Base-by-base conservation (phyloP, 2,888 invertebrate species). In the Branchipolynoe longqiensis region DNA sequence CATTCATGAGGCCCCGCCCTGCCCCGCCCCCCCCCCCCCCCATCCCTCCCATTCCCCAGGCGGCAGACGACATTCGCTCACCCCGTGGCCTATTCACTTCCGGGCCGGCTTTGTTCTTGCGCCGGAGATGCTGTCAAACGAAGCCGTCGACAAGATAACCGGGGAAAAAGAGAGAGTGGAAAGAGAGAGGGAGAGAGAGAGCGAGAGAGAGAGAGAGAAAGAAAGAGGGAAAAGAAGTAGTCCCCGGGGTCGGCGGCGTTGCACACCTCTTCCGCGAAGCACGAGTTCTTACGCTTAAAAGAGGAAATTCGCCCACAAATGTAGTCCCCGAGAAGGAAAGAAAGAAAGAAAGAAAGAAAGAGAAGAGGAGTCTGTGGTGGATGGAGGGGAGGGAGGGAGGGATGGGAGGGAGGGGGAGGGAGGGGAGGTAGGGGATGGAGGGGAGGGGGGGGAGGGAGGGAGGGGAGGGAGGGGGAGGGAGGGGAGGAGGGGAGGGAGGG, bases 221-320 rank as follows among this genome's bases (percentile, higher is more conserved):
- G n/a, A n/a, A n/a, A n/a, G n/a, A n/a, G n/a, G n/a, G n/a, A 12
- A 48, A 48, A 69, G 25, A 69, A 69, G 69, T 69, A 69, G 69
- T 69, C 69, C 69, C 69, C 3, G 36, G 38, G 69, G 69, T 69
- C 8, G 69, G 36, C 8, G 69, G 36, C 69, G 8, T 33, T 14
- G 28, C 18, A 38, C 69, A 69, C 38, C 69, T 33, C 8, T 38
- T 38, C 4, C 69, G 38, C 69, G 33, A 69, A 69, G 69, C 69
- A 38, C 36, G 1, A 69, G 69, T 69, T n/a, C 38, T 69, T 69
- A 33, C 69, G 69, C 38, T 22, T 22, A 14, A 69, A 69, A 69
- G 69, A 69, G 69, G 33, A 69, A 33, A 69, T 4, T 25, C 28
- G 59, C 25, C 25, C 59, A 62, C 62, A 62, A 62, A n/a, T 3